Percentiles rank a stretch among this genome's conserved stretches.
Conservation (phyloP, 2,113 vertebrate species). For the Mixornis gularis region DNA sequence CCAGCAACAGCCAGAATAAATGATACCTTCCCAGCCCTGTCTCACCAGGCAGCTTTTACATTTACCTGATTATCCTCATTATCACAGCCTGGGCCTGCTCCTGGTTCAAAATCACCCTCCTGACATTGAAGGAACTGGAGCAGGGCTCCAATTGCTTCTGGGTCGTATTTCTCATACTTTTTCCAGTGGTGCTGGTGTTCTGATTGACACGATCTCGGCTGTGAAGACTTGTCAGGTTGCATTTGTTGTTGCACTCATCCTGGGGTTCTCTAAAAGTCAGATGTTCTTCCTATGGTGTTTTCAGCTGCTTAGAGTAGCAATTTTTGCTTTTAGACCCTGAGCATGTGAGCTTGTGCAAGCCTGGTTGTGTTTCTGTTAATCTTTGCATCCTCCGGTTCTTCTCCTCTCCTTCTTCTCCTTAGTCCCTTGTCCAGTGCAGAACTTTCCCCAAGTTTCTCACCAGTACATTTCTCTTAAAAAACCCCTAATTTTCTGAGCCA, state of each 20-base stretch:
- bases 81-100: neutral
- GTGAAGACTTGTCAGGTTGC: neutral
- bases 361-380: accelerated
- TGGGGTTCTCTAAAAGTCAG: neutral
- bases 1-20: neutral
- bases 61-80: slow-evolving; percentile 36
- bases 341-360: neutral
- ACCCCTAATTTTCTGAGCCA: neutral
- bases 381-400: neutral
- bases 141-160: neutral
- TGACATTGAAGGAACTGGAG: neutral
- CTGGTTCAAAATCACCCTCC: neutral
- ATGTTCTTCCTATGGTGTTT: neutral
- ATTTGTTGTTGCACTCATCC: neutral
- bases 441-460: neutral
- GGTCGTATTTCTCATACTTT: neutral
- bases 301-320: neutral
- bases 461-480: neutral
- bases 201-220: neutral
- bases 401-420: neutral
- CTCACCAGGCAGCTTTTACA: slow-evolving; percentile 3
- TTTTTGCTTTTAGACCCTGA: neutral
- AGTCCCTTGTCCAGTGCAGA: neutral
- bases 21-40: neutral
- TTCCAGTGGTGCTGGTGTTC: neutral